These are phyloP conservation scores for Acanthosoma haemorrhoidale DNA, from an alignment of 2,888 invertebrate species.

Conservation along the genomic window DNA sequence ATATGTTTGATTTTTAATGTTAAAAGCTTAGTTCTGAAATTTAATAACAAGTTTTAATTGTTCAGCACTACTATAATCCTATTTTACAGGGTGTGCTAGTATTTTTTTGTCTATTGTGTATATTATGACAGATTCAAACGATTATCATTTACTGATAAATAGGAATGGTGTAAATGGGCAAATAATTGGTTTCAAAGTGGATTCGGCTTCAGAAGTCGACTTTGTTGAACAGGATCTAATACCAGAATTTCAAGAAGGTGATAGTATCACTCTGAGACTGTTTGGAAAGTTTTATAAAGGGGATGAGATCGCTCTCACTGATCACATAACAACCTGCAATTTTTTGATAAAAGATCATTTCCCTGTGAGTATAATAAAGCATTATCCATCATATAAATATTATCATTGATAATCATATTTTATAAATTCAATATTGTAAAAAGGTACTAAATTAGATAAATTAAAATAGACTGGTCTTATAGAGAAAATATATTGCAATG, in stretches of 20 bases:
- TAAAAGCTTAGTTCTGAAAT: too few relatives aligned
- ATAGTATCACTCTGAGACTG: neutral
- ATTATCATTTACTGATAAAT: neutral
- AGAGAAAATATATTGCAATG: too few relatives aligned
- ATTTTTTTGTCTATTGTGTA: neutral
- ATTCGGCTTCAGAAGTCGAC: neutral
- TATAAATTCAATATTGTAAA: too few relatives aligned
- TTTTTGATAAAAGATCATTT: conserved; percentile 18
- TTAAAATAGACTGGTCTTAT: too few relatives aligned
- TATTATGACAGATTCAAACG: neutral
- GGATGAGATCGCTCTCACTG: conserved; percentile 26
- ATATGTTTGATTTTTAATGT: too few relatives aligned
- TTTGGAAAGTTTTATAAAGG: conserved; percentile 15
- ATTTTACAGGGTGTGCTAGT: neutral
- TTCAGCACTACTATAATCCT: too few relatives aligned
- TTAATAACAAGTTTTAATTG: too few relatives aligned
- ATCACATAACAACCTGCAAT: conserved; percentile 11
- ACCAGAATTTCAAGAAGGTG: conserved; percentile 15
- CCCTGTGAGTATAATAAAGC: neutral
- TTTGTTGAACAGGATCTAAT: conserved; percentile 13
- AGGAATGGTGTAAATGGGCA: conserved; percentile 23
- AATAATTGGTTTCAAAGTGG: conserved; percentile 19
- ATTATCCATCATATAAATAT: neutral
- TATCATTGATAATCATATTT: too few relatives aligned
- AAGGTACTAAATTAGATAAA: too few relatives aligned